Percentiles rank a stretch among this genome's conserved stretches.
Conservation (phyloP, 2,113 vertebrate genomes). For the Rhadina sibilatrix region DNA sequence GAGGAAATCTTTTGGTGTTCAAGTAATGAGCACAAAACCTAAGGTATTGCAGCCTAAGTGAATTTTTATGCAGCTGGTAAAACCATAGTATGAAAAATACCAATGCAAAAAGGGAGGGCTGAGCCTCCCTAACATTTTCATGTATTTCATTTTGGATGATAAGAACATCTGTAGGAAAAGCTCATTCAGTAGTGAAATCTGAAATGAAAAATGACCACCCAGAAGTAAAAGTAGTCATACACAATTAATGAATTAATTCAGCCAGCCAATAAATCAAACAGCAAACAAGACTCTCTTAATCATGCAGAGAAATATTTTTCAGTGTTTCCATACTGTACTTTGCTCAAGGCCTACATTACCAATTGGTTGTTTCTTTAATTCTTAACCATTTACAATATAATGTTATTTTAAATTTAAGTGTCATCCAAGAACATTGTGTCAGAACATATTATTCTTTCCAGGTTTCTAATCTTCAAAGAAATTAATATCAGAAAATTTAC, state of each 20-base stretch:
- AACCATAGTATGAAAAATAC: neutral
- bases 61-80: neutral
- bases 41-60: neutral
- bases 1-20: neutral
- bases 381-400: slow-evolving; percentile 25
- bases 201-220: slow-evolving; percentile 46
- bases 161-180: slow-evolving; percentile 35
- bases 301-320: slow-evolving; percentile 4
- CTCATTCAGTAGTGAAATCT: slow-evolving; percentile 38
- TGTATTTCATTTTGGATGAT: slow-evolving; percentile 24
- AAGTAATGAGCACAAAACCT: neutral
- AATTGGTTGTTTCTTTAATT: slow-evolving; percentile 40
- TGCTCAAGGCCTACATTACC: slow-evolving; percentile 34
- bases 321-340: slow-evolving; percentile 26
- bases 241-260: slow-evolving; percentile 60
- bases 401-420: slow-evolving; percentile 19
- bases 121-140: neutral
- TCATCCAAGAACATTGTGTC: neutral
- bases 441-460: neutral
- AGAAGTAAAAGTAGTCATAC: slow-evolving; percentile 56
- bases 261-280: slow-evolving; percentile 53
- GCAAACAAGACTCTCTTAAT: slow-evolving; percentile 29
- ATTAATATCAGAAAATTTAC: neutral
- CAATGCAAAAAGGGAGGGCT: neutral
- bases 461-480: neutral